Evolutionary conservation across 2,888 invertebrate genomes (phyloP).

Genomic region (Eupithecia tripunctaria): DNA sequence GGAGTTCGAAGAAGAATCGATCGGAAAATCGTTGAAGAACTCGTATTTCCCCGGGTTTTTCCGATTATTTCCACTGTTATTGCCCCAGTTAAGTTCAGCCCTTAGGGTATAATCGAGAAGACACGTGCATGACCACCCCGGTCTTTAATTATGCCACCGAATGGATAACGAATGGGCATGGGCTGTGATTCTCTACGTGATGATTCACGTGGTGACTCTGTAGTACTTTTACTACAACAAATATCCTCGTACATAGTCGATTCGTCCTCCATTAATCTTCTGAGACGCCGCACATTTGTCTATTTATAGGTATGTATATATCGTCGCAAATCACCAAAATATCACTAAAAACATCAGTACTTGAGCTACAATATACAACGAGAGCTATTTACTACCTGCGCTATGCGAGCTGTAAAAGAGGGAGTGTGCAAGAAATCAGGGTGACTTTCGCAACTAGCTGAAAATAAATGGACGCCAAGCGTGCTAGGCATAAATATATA

Average conservation of each 20-base stretch:
- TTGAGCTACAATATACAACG: neutral
- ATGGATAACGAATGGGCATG: neutral
- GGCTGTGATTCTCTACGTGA: neutral
- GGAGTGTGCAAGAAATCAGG: no score
- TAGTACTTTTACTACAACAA: no score
- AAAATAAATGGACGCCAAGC: neutral
- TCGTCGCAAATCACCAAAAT: no score
- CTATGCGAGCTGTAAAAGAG: neutral
- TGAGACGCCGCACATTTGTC: neutral
- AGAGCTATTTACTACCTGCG: neutral
- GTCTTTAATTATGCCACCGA: neutral
- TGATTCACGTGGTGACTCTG: no score
- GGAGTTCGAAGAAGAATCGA: no score
- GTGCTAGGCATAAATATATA: no score
- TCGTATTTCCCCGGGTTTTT: neutral
- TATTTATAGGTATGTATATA: no score
- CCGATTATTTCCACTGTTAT: neutral
- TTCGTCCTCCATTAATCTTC: no score
- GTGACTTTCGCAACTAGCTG: neutral
- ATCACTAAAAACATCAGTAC: neutral
- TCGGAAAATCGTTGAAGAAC: neutral
- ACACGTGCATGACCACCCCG: neutral
- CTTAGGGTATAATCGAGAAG: conserved; percentile 2
- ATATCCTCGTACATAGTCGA: no score
- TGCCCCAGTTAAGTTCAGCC: conserved; percentile 2